Evolutionary conservation across 2,113 vertebrate genomes (phyloP), one percentile per base, ranked within the genome.

Genomic region (Triplophysa tibetana): DNA sequence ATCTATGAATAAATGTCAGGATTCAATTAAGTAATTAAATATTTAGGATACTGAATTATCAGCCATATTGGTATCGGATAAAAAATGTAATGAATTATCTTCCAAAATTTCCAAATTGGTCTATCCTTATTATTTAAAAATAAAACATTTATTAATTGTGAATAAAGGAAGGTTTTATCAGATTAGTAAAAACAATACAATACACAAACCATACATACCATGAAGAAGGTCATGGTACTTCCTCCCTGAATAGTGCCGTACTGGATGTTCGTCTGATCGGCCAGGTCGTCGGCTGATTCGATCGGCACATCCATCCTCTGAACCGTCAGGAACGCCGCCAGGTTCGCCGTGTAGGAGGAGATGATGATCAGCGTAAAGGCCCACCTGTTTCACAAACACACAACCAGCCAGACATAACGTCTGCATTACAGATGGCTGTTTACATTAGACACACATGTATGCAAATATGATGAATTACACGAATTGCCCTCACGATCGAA

Each of bases 151-250:
- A 38, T 38, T 38, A 7, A 7, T 38, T 38, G 33, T 8, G 6
- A 5, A 38, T 38, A 38, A 7, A 38, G 33, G 33, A 7, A 38
- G 33, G 6, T 38, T 38, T 38, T 0, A 38, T 38, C 33, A 8
- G 33, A 38, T 61, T 2, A 19, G 8, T 24, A 9, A 67, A 2
- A 66, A 13, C 11, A 12, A 56, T 78, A 64, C 85, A 66, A 62
- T 84, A 83, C 79, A 77, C 74, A 82, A 48, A 78, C 23, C 19
- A 41, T 33, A 29, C 78, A 73, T 75, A 96, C 96, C 94, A 97
- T 96, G 86, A 98, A 98, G 94, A 98, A 98, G 90, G 96, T 96
- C 96, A 98, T 98, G 77, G 96, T 98, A 87, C 95, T 96, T 1
- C 96, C 96, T 0, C 95, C 96, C 2, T 97, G 96, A 86, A 98